Percentiles rank a stretch among this genome's conserved stretches.
Evolutionary conservation across 2,797 vertebrate genomes (phyloP).

Genomic region (Pteropus rufus): DNA sequence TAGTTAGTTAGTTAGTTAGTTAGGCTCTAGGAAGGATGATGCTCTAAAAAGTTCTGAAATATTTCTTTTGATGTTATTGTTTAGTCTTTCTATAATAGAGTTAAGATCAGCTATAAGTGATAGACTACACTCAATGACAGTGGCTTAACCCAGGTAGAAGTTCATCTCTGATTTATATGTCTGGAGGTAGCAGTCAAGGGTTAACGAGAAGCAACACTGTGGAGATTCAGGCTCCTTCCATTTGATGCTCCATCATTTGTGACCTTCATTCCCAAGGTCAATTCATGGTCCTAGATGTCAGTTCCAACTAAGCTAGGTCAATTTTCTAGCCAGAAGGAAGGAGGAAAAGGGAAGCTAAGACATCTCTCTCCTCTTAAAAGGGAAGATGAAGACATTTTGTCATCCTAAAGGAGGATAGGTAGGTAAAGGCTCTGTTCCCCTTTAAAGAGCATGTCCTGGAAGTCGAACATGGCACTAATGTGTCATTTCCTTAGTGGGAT

Average conservation of each 20-base stretch:
- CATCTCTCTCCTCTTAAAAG: not conserved
- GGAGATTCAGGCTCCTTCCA: not conserved
- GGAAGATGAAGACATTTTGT: not conserved
- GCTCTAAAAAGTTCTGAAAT: not conserved
- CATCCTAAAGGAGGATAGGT: not conserved
- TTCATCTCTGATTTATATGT: not conserved
- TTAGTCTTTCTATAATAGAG: not conserved
- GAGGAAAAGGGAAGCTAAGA: not conserved
- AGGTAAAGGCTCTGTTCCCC: not conserved
- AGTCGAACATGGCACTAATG: not conserved
- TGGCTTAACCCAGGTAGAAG: not conserved
- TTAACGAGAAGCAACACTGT: not conserved
- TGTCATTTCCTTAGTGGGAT: not conserved
- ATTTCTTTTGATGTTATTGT: not conserved
- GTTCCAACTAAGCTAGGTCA: not conserved
- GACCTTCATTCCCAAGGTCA: not conserved
- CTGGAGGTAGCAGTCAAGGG: not conserved
- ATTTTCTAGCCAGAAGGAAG: not conserved
- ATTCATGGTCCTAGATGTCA: not conserved
- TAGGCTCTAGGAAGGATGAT: not conserved
- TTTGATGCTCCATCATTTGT: not conserved
- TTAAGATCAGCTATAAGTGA: not conserved
- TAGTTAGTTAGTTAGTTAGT: not conserved
- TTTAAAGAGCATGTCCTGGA: not conserved
- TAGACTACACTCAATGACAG: not conserved